phyloP scores from a whole-genome alignment of 1,140 invertebrate genomes.

The Orchestia grillus region DNA sequence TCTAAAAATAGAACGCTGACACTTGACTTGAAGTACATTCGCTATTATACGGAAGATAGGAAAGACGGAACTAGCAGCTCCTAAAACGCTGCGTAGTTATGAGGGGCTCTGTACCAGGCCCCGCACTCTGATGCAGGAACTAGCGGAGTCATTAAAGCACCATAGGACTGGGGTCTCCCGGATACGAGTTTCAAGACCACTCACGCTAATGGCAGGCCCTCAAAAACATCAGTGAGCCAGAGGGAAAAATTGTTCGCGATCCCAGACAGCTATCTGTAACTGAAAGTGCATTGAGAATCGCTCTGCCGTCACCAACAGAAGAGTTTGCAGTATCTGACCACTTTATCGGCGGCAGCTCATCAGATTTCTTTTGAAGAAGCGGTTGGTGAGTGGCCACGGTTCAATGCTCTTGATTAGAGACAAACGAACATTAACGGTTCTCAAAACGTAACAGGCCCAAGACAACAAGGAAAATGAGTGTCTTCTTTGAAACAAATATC shows the following conservation, averaged over 20 bases:
- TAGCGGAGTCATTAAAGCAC: background rate
- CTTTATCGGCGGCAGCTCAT: background rate
- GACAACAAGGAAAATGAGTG: background rate
- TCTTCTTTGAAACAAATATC: background rate
- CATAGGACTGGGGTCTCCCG: background rate
- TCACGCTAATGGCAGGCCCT: background rate
- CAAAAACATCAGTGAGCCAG: background rate
- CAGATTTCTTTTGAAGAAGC: constrained; percentile 22
- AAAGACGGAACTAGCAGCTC: too few species aligned
- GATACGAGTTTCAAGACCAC: background rate
- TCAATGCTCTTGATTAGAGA: constrained; percentile 1
- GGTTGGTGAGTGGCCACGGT: background rate
- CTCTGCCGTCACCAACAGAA: background rate
- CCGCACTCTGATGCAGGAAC: background rate
- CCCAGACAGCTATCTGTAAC: background rate
- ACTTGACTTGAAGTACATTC: background rate
- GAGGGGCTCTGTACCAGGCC: background rate
- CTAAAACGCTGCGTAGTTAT: background rate
- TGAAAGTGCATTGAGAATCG: constrained; percentile 6
- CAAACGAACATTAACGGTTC: constrained; percentile 14
- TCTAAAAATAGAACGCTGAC: background rate
- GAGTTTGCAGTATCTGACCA: constrained; percentile 1
- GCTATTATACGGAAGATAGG: background rate
- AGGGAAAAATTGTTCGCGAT: background rate
- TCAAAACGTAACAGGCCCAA: background rate